Evolutionary conservation across 2,888 invertebrate species (phyloP), one percentile per base, ranked within the genome.

Genomic region (Caenorhabditis auriculariae): DNA sequence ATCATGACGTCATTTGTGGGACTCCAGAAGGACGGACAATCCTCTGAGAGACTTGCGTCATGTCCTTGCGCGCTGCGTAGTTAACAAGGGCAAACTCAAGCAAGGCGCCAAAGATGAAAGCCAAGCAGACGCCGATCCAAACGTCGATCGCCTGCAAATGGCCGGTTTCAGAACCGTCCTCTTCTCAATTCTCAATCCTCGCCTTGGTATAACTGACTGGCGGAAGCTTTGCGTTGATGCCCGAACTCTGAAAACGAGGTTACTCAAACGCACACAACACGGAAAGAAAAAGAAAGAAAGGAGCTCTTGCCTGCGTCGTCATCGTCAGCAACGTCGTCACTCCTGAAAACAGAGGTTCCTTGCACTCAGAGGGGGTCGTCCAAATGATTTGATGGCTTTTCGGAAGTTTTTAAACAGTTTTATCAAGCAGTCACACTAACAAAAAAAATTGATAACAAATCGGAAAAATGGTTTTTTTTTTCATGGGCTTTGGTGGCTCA

Each of bases 281-380:
- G 21, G 15, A 50, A 6, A 43, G 49, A 58, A 45, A 52, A 39
- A 26, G 32, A 12, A 19, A 51, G 17, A 92, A 85, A 93, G 93
- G 12, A 15, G n/a, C 28, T 44, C 41, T 51, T 28, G 60, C 71
- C 74, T 72, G 76, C 2, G 79, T 79, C 12, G 94, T 94, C 94
- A 95, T 95, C 51, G 94, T 94, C 66, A 94, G 88, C 43, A 95
- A 87, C 38, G 94, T 94, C 55, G 94, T 94, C 55, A 94, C 94
- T 82, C 94, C 94, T 66, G 53, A 29, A 62, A 61, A 17, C 47
- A 29, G 26, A 23, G n/a, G 17, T 23, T 15, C 17, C 9, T 41
- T 41, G 5, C 24, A 15, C 28, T 26, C 26, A 43, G 28, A 27
- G 6, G 21, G 26, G 44, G 49, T 43, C n/a, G 12, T 12, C 12